A percentile compares a stretch with the other conserved stretches of the same genome.
Evolutionary conservation across 2,113 vertebrate genomes (phyloP).

Genomic region (Petroica traversi): DNA sequence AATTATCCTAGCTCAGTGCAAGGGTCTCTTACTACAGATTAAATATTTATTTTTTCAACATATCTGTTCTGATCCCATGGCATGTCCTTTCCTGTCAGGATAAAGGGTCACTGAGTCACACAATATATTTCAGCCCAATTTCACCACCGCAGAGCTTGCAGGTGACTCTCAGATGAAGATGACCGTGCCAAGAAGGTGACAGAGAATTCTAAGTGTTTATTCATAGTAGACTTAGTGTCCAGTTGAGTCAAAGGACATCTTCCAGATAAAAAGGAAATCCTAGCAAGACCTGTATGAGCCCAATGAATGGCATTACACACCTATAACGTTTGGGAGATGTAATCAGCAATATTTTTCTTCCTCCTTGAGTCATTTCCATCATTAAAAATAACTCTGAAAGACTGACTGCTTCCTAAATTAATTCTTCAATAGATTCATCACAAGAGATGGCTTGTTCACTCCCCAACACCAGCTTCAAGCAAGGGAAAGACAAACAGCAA

Average conservation of each 20-base stretch:
- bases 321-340: not conserved
- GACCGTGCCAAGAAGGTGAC: not conserved
- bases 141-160: not conserved
- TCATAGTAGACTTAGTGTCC: not conserved
- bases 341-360: not conserved
- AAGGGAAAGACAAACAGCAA: not conserved
- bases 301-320: not conserved
- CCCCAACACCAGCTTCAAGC: not conserved
- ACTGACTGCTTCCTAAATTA: not conserved
- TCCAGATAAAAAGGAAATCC: not conserved
- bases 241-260: not conserved
- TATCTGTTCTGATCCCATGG: not conserved
- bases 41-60: fast-evolving
- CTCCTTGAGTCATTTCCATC: not conserved
- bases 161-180: not conserved
- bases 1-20: not conserved
- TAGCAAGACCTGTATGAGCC: not conserved
- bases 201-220: not conserved
- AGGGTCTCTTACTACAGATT: not conserved
- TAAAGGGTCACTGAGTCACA: not conserved
- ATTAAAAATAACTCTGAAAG: not conserved
- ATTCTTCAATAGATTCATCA: not conserved
- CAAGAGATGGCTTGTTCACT: not conserved
- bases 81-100: not conserved
- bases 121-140: not conserved